Base-by-base conservation (phyloP, 1,140 invertebrate genomes). In the Drosophila sucinea region DNA sequence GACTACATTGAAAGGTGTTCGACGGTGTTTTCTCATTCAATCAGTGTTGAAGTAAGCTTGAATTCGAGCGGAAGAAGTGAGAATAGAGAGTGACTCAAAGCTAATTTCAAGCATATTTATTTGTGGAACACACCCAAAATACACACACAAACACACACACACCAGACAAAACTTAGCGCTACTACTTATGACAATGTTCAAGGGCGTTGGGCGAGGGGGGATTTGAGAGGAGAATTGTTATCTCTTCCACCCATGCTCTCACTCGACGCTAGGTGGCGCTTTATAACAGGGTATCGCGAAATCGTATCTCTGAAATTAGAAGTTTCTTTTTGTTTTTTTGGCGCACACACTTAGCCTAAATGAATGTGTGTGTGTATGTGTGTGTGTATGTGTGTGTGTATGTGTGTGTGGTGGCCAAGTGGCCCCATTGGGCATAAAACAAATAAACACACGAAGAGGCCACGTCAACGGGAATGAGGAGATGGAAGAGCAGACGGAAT, bases 341-440 rank as follows among this genome's bases (percentile, higher is more conserved):
- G 41, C 32, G 23, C 33, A 38, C 51, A 63, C 71, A 60, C 67
- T 80, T 77, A 84, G 79, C 81, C 67, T 44, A 73, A 70, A 77
- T 79, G 72, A 72, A 47, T 25, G 41, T 41, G n/a, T 41, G 40
- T 41, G 40, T 41, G 40, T 33, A 5, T 41, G 38, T 41, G n/a
- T 44, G n/a, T 44, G 41, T 25, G 44, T n/a, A 47, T 25, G 41
- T 41, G n/a, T 41, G 40, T 41, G 40, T 41, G 40, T 33, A 5
- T 41, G 38, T 41, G n/a, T 44, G n/a, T 44, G 41, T 25, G 44
- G 17, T 47, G 44, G 60, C 47, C 70, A 79, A 83, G 71, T 67
- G 57, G 47, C 60, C 65, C 63, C 61, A 73, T 63, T 77, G 69
- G 73, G 58, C 79, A 33, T 47, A 67, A 66, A 68, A 57, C 65